Percentiles rank a stretch among this genome's conserved stretches.
Conservation (phyloP, 1,140 invertebrate species). For the Zaprionus vittiger region DNA sequence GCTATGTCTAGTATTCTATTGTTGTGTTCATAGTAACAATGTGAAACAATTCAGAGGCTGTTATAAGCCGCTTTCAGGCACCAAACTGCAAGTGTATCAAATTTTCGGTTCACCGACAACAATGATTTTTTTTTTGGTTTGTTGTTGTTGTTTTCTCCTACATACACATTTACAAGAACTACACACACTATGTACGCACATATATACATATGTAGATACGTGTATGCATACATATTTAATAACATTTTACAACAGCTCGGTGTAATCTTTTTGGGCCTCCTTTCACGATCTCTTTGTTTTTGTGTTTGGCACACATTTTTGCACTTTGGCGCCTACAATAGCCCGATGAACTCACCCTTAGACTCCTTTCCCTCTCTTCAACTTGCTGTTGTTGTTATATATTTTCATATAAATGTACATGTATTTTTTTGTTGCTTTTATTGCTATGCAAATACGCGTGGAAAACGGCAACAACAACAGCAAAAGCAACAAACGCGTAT, state of each 20-base stretch:
- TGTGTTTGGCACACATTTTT: constrained; percentile 69
- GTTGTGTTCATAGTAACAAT: not conserved
- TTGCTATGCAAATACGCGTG: constrained; percentile 68
- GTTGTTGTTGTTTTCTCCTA: constrained; percentile 6
- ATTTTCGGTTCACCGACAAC: constrained; percentile 1
- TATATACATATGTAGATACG: constrained; percentile 35
- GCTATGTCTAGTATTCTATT: not conserved
- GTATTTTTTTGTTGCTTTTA: constrained; percentile 52
- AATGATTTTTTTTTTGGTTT: constrained; percentile 15
- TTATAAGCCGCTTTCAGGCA: not conserved
- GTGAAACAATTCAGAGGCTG: not conserved
- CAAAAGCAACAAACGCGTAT: constrained; percentile 8
- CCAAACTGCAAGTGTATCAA: constrained; percentile 3
- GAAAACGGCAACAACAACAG: not conserved
- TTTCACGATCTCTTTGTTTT: constrained; percentile 20
- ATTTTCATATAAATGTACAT: constrained; percentile 28
- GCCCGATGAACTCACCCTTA: constrained; percentile 22
- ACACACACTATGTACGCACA: constrained; percentile 15
- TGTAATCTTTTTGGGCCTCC: constrained; percentile 62
- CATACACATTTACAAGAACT: not conserved
- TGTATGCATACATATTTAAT: constrained; percentile 76
- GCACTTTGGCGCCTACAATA: constrained; percentile 60
- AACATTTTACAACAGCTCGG: constrained; percentile 68
- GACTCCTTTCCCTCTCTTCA: constrained; percentile 13
- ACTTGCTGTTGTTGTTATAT: constrained; percentile 27